Percentiles rank a stretch among this genome's conserved stretches.
These are phyloP conservation scores for honey bee (Apis mellifera) DNA, from an alignment of 1,140 invertebrate genomes.

Conservation along the genomic window Amel_HAv3.1 CM009937.2:1571001-1571500, in stretches of 20 bases:
- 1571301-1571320: slow-evolving; percentile 63
- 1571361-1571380: slow-evolving; percentile 73
- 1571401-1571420: slow-evolving; percentile 26
- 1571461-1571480: background rate
- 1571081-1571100: slow-evolving; percentile 45
- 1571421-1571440: slow-evolving; percentile 46
- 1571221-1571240: slow-evolving; percentile 54
- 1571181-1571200: slow-evolving; percentile 68
- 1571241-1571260: slow-evolving; percentile 61
- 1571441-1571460: slow-evolving; percentile 25
- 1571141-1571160: slow-evolving; percentile 69
- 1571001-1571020: slow-evolving; percentile 81
- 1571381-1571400: slow-evolving; percentile 55
- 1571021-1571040: slow-evolving; percentile 84
- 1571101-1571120: slow-evolving; percentile 63
- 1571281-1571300: slow-evolving; percentile 35
- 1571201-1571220: slow-evolving; percentile 66
- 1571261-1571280: slow-evolving; percentile 79
- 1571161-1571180: slow-evolving; percentile 43
- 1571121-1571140: slow-evolving; percentile 61
- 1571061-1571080: slow-evolving; percentile 78
- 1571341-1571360: slow-evolving; percentile 12
- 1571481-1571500: slow-evolving; percentile 36
- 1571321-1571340: slow-evolving; percentile 64
- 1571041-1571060: slow-evolving; percentile 78